Evolutionary conservation across 2,113 vertebrate species (phyloP).

Genomic region (Microtus oregoni): DNA sequence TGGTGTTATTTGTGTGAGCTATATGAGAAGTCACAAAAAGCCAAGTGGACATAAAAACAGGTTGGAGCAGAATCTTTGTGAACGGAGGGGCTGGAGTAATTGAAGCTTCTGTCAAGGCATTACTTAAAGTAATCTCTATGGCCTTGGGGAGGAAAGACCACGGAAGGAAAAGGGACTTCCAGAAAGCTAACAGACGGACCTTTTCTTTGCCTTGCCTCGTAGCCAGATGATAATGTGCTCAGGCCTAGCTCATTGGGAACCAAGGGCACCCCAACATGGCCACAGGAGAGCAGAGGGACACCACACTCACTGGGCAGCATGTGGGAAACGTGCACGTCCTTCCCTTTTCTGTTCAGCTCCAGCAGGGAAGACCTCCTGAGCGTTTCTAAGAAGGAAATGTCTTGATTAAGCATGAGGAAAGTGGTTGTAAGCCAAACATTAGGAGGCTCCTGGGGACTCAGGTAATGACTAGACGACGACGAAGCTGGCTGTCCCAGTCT

Average conservation of each 20-base stretch:
- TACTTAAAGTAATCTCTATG: not conserved
- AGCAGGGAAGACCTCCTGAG: not conserved
- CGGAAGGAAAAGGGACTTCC: not conserved
- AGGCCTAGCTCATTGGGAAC: not conserved
- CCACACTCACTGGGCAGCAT: not conserved
- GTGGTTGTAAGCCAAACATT: not conserved
- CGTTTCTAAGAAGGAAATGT: not conserved
- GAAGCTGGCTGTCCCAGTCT: accelerated
- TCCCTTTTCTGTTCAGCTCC: not conserved
- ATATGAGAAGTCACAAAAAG: not conserved
- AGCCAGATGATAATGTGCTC: not conserved
- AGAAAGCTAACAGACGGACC: not conserved
- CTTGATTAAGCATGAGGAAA: not conserved
- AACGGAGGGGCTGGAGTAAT: too few relatives aligned
- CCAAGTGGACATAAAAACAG: not conserved
- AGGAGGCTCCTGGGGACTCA: not conserved
- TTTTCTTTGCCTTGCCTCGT: not conserved
- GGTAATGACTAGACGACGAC: not conserved
- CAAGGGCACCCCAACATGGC: not conserved
- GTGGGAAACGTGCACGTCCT: accelerated
- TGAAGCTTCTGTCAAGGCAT: not conserved
- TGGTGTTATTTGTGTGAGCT: not conserved
- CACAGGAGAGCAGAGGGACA: not conserved
- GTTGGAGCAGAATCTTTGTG: not conserved
- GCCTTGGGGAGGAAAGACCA: not conserved